Evolutionary conservation across 2,888 invertebrate genomes (phyloP).

Genomic region (Agonopterix subpropinquella): DNA sequence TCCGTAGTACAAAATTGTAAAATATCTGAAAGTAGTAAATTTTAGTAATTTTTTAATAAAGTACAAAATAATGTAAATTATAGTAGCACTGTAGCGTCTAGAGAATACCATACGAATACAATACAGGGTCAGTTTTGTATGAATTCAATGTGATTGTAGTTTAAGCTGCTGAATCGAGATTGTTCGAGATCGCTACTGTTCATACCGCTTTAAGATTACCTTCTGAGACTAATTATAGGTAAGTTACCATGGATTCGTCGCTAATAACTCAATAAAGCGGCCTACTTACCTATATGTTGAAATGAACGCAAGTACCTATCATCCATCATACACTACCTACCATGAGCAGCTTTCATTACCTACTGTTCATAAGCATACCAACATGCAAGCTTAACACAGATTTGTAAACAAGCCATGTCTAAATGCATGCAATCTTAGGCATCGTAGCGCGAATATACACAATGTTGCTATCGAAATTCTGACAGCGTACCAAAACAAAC

Average conservation of each 20-base stretch:
- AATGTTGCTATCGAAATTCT: no score
- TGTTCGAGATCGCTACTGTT: constrained; percentile 59
- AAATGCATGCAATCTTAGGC: no score
- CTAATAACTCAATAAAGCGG: neutral
- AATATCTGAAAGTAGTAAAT: constrained; percentile 52
- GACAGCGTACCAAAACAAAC: constrained; percentile 19
- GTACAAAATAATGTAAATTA: constrained; percentile 71
- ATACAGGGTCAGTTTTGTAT: constrained; percentile 76
- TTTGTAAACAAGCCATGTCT: no score
- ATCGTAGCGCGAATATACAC: no score
- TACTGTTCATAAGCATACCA: neutral
- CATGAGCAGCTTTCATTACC: no score
- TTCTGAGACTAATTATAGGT: constrained; percentile 53
- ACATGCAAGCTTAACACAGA: neutral
- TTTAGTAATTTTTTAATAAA: constrained; percentile 66
- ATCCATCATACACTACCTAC: neutral
- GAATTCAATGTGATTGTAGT: constrained; percentile 76
- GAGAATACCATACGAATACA: constrained; percentile 65
- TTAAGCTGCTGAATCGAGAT: constrained; percentile 63
- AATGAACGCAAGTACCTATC: neutral
- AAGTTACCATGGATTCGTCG: constrained; percentile 25
- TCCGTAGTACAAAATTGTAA: constrained; percentile 67
- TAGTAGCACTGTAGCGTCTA: constrained; percentile 60
- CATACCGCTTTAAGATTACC: constrained; percentile 59
- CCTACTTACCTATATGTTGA: neutral